Conservation (phyloP, 1,140 invertebrate genomes). For the Meloidogyne hapla region DNA sequence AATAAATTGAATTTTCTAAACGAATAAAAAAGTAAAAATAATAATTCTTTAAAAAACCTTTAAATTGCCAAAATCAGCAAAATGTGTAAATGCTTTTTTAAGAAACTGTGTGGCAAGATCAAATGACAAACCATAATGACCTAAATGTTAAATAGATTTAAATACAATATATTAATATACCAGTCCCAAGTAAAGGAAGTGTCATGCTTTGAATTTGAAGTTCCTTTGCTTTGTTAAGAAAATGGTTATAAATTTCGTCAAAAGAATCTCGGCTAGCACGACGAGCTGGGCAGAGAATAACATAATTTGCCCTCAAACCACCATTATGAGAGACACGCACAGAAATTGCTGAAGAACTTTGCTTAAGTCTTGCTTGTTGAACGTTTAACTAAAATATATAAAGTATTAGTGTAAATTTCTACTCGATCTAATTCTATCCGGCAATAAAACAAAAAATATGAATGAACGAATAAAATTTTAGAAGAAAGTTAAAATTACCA, state of each 20-base stretch:
- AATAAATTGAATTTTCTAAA: slow-evolving; percentile 13
- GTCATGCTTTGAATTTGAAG: slow-evolving; percentile 24
- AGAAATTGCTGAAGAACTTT: slow-evolving; percentile 10
- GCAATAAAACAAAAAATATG: background rate
- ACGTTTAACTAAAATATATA: background rate
- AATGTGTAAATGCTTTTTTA: slow-evolving; percentile 8
- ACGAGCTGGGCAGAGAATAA: slow-evolving; percentile 10
- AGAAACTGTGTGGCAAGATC: slow-evolving; percentile 2
- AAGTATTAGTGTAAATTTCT: background rate
- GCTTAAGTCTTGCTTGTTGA: slow-evolving; percentile 2
- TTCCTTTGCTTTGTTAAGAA: slow-evolving; percentile 15
- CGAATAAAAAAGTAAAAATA: background rate
- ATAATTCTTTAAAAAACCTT: slow-evolving; percentile 1
- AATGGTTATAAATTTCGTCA: slow-evolving; percentile 12
- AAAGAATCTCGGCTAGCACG: slow-evolving; percentile 4
- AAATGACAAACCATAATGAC: background rate
- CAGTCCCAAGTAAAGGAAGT: slow-evolving; percentile 30
- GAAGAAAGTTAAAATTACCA: slow-evolving; percentile 6
- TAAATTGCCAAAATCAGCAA: slow-evolving; percentile 28
- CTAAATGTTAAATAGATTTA: background rate
- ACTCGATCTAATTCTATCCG: background rate
- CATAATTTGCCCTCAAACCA: slow-evolving; percentile 4
- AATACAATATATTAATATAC: background rate
- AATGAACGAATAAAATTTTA: background rate
- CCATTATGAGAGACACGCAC: background rate